Conservation (phyloP, 2,797 vertebrate species). For the Tragelaphus oryx region DNA sequence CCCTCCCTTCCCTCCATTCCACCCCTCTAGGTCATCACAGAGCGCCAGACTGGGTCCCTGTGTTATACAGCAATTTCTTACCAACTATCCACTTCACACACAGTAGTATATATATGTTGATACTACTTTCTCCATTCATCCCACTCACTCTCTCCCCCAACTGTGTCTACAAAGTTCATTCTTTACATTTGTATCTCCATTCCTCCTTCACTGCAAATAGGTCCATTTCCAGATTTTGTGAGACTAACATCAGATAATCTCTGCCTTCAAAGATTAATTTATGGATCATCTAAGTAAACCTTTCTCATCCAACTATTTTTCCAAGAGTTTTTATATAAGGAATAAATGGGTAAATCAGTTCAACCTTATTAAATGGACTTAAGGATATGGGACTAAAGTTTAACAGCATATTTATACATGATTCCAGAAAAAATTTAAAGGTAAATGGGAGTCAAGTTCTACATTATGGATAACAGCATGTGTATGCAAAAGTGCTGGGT, state of each 20-base stretch:
- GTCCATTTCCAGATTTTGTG: neutral
- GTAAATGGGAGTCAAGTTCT: neutral
- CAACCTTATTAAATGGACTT: neutral
- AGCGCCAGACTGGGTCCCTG: neutral
- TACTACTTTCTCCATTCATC: neutral
- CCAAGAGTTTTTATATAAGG: neutral
- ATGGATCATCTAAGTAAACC: conserved; percentile 8
- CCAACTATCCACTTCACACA: neutral
- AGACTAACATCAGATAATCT: neutral
- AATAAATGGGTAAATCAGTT: conserved; percentile 11
- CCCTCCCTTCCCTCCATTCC: neutral
- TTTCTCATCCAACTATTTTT: neutral
- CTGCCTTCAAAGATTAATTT: conserved; percentile 17
- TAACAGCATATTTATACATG: neutral
- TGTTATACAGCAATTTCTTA: neutral
- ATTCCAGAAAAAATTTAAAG: conserved; percentile 9
- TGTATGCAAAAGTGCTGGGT: neutral
- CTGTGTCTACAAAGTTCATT: neutral
- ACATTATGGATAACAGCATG: neutral
- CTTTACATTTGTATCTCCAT: neutral
- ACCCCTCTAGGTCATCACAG: neutral
- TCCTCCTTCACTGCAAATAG: neutral
- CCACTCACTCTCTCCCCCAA: neutral
- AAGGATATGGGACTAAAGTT: neutral
- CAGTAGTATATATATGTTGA: neutral